Percentiles rank a stretch among this genome's conserved stretches.
Evolutionary conservation across 2,888 invertebrate genomes (phyloP).

Genomic region (Temnothorax rugatulus): DNA sequence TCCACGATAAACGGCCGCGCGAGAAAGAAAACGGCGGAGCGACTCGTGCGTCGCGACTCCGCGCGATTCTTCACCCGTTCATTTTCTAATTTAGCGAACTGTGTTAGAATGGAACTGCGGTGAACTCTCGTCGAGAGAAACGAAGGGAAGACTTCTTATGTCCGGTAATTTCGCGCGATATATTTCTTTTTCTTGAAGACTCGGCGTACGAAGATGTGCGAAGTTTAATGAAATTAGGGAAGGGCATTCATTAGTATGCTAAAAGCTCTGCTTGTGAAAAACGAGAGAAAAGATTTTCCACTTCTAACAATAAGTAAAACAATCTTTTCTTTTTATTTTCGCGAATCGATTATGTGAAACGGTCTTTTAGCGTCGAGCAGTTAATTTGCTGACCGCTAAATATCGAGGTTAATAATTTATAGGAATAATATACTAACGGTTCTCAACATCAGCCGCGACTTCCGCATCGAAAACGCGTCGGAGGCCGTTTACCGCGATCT

Average conservation of each 20-base stretch:
- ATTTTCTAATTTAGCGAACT: conserved; percentile 17
- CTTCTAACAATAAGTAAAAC: background rate
- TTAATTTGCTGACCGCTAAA: background rate
- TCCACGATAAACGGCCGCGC: conserved; percentile 34
- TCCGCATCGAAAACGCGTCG: conserved; percentile 2
- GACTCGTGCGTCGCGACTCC: background rate
- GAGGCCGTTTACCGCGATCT: conserved; percentile 31
- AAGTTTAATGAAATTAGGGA: background rate
- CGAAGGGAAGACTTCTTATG: background rate
- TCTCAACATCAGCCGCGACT: background rate
- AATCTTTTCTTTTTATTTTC: background rate
- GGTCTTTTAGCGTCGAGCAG: background rate
- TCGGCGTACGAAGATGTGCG: background rate
- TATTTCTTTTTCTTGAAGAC: background rate
- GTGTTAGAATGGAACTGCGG: conserved; percentile 1
- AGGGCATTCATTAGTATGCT: background rate
- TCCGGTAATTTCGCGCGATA: background rate
- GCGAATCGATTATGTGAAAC: background rate
- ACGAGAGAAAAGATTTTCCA: background rate
- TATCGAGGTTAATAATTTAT: background rate
- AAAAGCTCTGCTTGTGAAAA: background rate
- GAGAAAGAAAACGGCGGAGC: conserved; percentile 1
- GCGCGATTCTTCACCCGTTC: conserved; percentile 12
- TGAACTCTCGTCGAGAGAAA: background rate
- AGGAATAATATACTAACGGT: background rate